Evolutionary conservation across 2,113 vertebrate species (phyloP).

Genomic region (Prunella fulvescens): DNA sequence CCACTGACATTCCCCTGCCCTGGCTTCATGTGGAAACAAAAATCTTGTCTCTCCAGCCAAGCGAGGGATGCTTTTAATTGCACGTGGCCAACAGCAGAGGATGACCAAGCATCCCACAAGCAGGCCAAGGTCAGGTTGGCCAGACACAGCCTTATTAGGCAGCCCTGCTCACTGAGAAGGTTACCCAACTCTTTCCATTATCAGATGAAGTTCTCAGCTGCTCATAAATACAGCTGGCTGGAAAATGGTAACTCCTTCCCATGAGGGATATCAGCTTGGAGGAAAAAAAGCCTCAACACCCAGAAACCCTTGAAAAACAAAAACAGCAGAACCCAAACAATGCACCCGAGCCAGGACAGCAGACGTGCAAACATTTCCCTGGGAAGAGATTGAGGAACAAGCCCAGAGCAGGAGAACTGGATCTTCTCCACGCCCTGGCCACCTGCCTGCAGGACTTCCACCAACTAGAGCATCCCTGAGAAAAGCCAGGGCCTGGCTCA

Average conservation of each 20-base stretch:
- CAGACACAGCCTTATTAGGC: not conserved
- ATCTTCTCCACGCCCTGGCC: slow-evolving; percentile 15
- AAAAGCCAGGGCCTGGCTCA: not conserved
- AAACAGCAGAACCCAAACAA: slow-evolving; percentile 58
- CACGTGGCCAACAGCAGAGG: not conserved
- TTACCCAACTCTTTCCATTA: slow-evolving; percentile 51
- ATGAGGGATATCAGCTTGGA: not conserved
- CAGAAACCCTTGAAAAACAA: slow-evolving; percentile 60
- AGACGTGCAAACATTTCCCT: slow-evolving; percentile 31
- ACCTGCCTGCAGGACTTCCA: slow-evolving; percentile 40
- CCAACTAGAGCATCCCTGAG: not conserved
- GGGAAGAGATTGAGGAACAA: not conserved
- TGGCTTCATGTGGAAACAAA: not conserved
- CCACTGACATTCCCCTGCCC: not conserved
- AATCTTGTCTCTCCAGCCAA: not conserved
- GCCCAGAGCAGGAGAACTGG: not conserved
- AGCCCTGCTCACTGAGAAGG: not conserved
- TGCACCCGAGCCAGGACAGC: not conserved
- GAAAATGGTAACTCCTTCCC: slow-evolving; percentile 19
- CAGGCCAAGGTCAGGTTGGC: not conserved
- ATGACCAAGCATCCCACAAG: not conserved
- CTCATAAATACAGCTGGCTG: slow-evolving; percentile 34
- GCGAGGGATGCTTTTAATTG: not conserved
- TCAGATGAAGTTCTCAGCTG: not conserved
- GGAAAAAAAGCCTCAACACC: slow-evolving; percentile 36